phyloP scores from a whole-genome alignment of 2,113 vertebrate genomes.

The Saguinus midas region DNA sequence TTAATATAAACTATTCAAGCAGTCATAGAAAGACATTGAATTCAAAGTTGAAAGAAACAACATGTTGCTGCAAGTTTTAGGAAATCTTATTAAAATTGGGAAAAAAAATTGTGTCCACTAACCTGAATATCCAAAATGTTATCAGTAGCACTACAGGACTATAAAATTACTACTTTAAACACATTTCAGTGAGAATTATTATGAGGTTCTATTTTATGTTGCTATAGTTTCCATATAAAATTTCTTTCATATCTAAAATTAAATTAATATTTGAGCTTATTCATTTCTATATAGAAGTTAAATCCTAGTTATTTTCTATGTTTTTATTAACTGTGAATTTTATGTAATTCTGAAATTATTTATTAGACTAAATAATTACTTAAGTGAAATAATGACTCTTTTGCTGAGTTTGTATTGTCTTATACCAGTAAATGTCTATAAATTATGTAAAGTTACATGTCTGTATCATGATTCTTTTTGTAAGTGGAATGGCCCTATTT shows the following conservation, averaged over 20 bases:
- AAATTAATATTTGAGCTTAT: not conserved
- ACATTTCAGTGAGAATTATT: not conserved
- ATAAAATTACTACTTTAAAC: not conserved
- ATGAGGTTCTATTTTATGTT: not conserved
- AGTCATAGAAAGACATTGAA: not conserved
- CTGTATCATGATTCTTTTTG: constrained; percentile 26
- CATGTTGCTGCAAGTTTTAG: not conserved
- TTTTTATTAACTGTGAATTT: constrained; percentile 12
- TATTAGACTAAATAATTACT: constrained; percentile 34
- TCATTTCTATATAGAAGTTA: not conserved
- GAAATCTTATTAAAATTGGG: not conserved
- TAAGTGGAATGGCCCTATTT: not conserved
- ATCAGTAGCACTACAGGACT: not conserved
- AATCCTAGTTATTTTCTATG: not conserved
- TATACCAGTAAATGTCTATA: constrained; percentile 23
- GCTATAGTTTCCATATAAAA: not conserved
- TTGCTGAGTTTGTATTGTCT: constrained; percentile 25
- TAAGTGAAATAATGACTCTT: not conserved
- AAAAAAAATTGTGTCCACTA: not conserved
- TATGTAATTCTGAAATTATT: constrained; percentile 20
- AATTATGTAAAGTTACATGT: constrained; percentile 17
- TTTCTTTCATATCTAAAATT: not conserved
- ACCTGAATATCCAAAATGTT: not conserved
- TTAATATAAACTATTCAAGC: constrained; percentile 22
- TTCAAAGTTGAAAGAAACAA: not conserved